Evolutionary conservation across 2,888 invertebrate genomes (phyloP), one percentile per base, ranked within the genome.

Genomic region (Steinernema scapterisci): DNA sequence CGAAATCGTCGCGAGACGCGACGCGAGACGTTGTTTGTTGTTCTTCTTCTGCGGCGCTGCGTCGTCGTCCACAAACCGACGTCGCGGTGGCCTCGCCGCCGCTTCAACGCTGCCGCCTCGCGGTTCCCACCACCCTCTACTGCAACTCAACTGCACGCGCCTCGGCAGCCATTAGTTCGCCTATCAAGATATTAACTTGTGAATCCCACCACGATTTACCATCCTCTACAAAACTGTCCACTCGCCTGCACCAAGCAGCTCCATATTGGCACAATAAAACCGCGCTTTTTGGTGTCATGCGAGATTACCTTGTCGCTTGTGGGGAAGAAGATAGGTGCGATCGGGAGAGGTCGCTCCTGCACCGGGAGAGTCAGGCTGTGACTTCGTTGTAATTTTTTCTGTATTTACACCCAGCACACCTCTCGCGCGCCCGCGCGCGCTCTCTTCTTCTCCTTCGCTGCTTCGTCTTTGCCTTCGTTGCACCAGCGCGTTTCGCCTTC

Each of bases 351-450:
- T 63, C 31, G 63, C 54, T 25, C 5, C 54, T 54, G 38, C 38
- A 3, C 38, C 38, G 38, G n/a, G n/a, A 38, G 38, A 38, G 9
- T 38, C 63, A 27, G 27, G 27, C n/a, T n/a, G n/a, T n/a, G n/a
- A n/a, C 48, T 48, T 16, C 63, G 63, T 63, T 63, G 63, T 63
- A 63, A 63, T 63, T 63, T 48, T 63, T 63, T 63, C 38, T 63
- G 63, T 63, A 63, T 63, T 63, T 63, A 63, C 63, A 63, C 63
- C 63, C 63, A 27, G 38, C 38, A 38, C 38, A 38, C 38, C 63
- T 63, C 25, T 16, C 63, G 23, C 63, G 63, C 63, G 63, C 63
- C 31, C 25, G 9, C 63, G 23, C 63, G 63, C 63, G 63, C 63
- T 25, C 63, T 63, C 31, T n/a, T 38, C 63, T 13, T 54, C 54